A percentile compares a stretch with the other conserved stretches of the same genome.
Evolutionary conservation across 2,113 vertebrate species (phyloP).

Genomic region (Monopterus albus): DNA sequence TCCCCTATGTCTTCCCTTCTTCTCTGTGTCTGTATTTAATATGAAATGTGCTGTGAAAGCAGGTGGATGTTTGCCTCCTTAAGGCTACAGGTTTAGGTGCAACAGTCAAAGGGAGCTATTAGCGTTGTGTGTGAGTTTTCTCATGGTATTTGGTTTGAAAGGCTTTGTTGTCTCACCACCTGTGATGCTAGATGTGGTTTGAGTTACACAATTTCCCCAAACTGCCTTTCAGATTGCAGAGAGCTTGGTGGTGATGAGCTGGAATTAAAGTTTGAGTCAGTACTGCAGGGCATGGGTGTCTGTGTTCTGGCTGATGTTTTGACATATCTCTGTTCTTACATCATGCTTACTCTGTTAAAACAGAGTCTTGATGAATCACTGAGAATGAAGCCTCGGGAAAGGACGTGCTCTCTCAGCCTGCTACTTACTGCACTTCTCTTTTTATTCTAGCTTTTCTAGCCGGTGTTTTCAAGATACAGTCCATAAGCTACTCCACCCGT

Average conservation of each 20-base stretch:
- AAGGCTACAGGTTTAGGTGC: constrained; percentile 26
- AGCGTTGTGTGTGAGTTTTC: constrained; percentile 2
- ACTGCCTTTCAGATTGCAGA: neutral
- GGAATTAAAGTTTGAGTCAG: constrained; percentile 29
- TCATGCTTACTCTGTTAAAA: neutral
- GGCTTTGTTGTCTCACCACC: constrained; percentile 9
- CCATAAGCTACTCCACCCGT: too few relatives aligned
- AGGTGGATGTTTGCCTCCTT: constrained; percentile 19
- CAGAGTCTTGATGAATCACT: neutral
- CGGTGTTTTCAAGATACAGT: too few relatives aligned
- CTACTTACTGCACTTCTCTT: too few relatives aligned
- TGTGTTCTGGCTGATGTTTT: constrained; percentile 5
- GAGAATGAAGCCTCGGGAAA: neutral
- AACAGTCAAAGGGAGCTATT: constrained; percentile 26
- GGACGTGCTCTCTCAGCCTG: too few relatives aligned
- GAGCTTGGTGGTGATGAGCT: constrained; percentile 32
- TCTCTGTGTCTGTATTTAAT: neutral
- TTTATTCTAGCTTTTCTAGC: too few relatives aligned
- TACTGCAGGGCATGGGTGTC: constrained; percentile 26
- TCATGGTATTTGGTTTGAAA: neutral
- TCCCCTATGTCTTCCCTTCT: too few relatives aligned
- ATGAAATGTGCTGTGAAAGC: constrained; percentile 6
- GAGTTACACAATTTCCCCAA: constrained; percentile 21
- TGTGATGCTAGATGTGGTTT: neutral
- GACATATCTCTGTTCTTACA: constrained; percentile 22